A percentile compares a stretch with the other conserved stretches of the same genome.
These are phyloP conservation scores for Chaetops frenatus DNA, from an alignment of 2,113 vertebrate genomes.

Conservation along the genomic window DNA sequence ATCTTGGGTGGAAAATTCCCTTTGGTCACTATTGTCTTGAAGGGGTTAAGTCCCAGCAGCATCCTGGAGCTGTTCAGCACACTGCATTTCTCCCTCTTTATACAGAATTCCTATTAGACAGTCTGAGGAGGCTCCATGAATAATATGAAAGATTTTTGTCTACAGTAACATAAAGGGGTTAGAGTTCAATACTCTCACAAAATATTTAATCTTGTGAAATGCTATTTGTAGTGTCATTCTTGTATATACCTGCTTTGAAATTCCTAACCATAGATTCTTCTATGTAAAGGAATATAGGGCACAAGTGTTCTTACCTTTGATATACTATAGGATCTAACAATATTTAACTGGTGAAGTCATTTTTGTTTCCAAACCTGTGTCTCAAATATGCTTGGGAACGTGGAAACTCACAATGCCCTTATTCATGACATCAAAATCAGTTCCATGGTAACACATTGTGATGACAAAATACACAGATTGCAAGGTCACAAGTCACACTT, in stretches of 20 bases:
- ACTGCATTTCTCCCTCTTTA: conserved; percentile 8
- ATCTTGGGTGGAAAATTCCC: background rate
- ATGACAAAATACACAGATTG: conserved; percentile 72
- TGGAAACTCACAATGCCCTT: conserved; percentile 69
- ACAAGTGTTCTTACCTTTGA: conserved; percentile 65
- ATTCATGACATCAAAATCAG: conserved; percentile 72
- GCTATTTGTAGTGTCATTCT: conserved; percentile 44
- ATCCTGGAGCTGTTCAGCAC: background rate
- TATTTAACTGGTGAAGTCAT: conserved; percentile 73
- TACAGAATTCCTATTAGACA: background rate
- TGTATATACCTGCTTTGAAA: conserved; percentile 59
- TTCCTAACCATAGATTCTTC: conserved; percentile 43
- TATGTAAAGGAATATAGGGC: conserved; percentile 52
- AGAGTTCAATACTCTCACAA: conserved; percentile 38
- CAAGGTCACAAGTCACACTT: conserved; percentile 71
- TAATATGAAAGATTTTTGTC: conserved; percentile 44
- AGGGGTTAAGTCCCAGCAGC: conserved; percentile 44
- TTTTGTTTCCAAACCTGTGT: conserved; percentile 67
- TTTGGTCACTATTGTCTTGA: background rate
- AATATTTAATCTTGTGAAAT: conserved; percentile 58
- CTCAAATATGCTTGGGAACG: conserved; percentile 68
- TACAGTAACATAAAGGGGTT: conserved; percentile 37
- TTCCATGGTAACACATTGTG: conserved; percentile 69
- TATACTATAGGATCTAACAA: conserved; percentile 63
- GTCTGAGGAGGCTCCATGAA: conserved; percentile 6